Evolutionary conservation across 1,140 invertebrate species (phyloP).

Genomic region (Tetramorium parvispinum): DNA sequence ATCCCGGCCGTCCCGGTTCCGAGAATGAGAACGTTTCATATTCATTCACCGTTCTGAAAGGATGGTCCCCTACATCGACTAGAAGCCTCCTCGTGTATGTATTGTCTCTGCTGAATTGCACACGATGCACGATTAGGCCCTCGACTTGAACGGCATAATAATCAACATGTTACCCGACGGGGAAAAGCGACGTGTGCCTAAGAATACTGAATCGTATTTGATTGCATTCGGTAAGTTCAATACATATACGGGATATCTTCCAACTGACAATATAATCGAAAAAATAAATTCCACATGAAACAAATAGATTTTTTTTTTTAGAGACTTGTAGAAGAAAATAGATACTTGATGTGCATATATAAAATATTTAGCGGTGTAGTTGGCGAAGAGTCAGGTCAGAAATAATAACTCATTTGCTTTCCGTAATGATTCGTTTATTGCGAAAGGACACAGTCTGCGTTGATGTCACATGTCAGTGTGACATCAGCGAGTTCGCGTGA

Average conservation of each 20-base stretch:
- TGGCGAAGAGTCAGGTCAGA: conserved; percentile 8
- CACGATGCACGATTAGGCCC: conserved; percentile 67
- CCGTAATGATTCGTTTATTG: conserved; percentile 86
- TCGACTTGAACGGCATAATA: conserved; percentile 59
- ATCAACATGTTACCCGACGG: conserved; percentile 21
- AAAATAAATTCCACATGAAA: neutral
- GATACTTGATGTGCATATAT: neutral
- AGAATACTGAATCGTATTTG: conserved; percentile 6
- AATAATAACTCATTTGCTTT: conserved; percentile 68
- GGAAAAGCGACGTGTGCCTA: neutral
- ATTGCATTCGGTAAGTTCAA: neutral
- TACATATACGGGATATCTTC: neutral
- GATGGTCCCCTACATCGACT: conserved; percentile 50
- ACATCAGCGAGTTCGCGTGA: conserved; percentile 79
- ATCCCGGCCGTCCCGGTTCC: conserved; percentile 74
- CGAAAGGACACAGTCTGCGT: conserved; percentile 84
- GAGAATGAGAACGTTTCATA: conserved; percentile 80
- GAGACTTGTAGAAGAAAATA: neutral
- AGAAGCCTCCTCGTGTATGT: conserved; percentile 35
- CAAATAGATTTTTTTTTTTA: neutral
- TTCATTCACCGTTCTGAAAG: conserved; percentile 74
- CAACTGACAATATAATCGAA: neutral
- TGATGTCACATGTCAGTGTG: conserved; percentile 81
- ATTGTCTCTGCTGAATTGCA: conserved; percentile 68
- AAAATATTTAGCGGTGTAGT: neutral